phyloP scores from a whole-genome alignment of 2,113 vertebrate species.

The Nettapus auritus region DNA sequence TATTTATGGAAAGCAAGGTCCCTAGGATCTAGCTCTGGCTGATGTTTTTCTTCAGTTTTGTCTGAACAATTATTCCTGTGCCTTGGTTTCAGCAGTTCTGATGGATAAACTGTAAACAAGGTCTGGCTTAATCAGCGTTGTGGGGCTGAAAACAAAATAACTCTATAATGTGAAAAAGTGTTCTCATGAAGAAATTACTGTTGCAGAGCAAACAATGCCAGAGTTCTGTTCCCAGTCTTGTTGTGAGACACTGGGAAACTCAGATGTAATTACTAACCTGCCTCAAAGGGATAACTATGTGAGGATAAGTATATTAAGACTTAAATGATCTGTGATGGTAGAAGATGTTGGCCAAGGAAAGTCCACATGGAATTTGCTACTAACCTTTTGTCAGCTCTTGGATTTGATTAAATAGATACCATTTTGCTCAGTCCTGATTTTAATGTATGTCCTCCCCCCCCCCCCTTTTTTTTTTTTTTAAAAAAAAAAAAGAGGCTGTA shows the following conservation, averaged over 20 bases:
- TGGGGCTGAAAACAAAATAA: neutral
- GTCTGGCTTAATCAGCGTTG: neutral
- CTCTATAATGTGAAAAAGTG: neutral
- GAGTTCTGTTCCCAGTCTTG: slow-evolving; percentile 32
- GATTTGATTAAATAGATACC: neutral
- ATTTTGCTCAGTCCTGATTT: neutral
- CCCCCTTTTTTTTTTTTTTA: too few relatives aligned
- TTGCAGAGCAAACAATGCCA: neutral
- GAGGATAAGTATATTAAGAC: slow-evolving; percentile 29
- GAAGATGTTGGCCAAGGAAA: neutral
- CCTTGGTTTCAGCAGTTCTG: neutral
- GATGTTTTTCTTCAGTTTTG: neutral
- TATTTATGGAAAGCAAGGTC: neutral
- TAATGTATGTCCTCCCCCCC: too few relatives aligned
- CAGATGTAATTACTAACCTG: slow-evolving; percentile 14
- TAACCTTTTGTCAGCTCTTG: slow-evolving; percentile 5
- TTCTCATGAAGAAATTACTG: neutral
- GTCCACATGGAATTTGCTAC: neutral
- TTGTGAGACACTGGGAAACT: slow-evolving; percentile 9
- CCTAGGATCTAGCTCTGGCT: neutral
- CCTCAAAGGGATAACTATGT: neutral
- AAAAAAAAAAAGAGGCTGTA: neutral
- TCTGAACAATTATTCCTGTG: neutral
- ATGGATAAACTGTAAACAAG: slow-evolving; percentile 34
- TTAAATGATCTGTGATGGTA: neutral